Conservation (phyloP, 2,888 invertebrate genomes). For the Lepidochitona cinerea region DNA sequence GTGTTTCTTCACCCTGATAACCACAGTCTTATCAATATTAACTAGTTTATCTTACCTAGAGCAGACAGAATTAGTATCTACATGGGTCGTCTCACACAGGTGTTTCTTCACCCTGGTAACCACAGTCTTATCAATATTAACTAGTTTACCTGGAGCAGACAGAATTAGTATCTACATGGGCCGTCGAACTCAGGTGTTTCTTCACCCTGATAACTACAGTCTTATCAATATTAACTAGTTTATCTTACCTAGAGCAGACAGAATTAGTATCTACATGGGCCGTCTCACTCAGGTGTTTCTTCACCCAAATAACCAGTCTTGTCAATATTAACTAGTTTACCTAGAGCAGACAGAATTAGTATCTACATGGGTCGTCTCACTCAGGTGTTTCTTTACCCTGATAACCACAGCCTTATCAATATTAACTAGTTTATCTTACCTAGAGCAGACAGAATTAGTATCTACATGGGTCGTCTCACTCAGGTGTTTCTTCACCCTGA, state of each 20-base stretch:
- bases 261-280: constrained; percentile 8
- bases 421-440: constrained; percentile 10
- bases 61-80: constrained; percentile 14
- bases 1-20: constrained; percentile 60
- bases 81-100: constrained; percentile 33
- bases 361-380: constrained; percentile 24
- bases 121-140: constrained; percentile 43
- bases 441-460: constrained; percentile 18
- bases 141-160: constrained; percentile 22
- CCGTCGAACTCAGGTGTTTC: constrained; percentile 48
- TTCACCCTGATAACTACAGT: constrained; percentile 58
- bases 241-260: constrained; percentile 22
- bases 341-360: constrained; percentile 18
- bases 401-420: constrained; percentile 51
- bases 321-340: constrained; percentile 8
- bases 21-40: constrained; percentile 44
- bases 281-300: constrained; percentile 51
- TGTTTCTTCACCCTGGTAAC: constrained; percentile 60
- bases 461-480: constrained; percentile 25
- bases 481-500: constrained; percentile 59
- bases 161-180: constrained; percentile 7
- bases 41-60: constrained; percentile 16
- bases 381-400: constrained; percentile 58
- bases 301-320: constrained; percentile 61
- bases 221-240: constrained; percentile 30